Conservation (phyloP, 2,888 invertebrate genomes). For the Cinara cedri region DNA sequence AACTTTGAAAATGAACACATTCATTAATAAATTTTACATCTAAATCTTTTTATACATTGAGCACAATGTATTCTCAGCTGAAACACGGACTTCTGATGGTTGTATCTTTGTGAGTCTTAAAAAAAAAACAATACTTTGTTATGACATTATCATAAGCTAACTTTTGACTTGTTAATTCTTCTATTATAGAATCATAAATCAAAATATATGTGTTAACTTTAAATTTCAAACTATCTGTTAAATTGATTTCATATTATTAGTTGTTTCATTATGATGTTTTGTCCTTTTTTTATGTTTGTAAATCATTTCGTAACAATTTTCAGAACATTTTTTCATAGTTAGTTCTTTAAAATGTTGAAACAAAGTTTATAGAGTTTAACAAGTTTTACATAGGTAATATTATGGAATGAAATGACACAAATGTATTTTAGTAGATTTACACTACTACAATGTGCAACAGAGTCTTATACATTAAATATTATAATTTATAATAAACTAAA, state of each 20-base stretch:
- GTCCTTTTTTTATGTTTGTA: neutral
- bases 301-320: conserved; percentile 1
- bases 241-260: conserved; percentile 5
- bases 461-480: no score
- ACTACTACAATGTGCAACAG: no score
- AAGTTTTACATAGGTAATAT: no score
- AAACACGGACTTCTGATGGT: conserved; percentile 10
- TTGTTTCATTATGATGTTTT: neutral
- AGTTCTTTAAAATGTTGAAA: conserved; percentile 6
- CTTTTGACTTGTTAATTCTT: conserved; percentile 24
- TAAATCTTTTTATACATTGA: conserved; percentile 9
- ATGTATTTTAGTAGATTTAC: no score
- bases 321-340: conserved; percentile 14
- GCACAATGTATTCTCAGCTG: neutral
- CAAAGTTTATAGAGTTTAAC: no score
- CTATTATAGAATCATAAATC: conserved; percentile 11
- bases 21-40: neutral
- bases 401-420: no score
- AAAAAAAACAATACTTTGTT: conserved; percentile 6
- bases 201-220: conserved; percentile 8
- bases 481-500: no score
- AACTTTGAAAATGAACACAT: conserved; percentile 9
- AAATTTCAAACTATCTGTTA: neutral
- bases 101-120: neutral
- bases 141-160: conserved; percentile 1